Evolutionary conservation across 2,888 invertebrate genomes (phyloP), one percentile per base, ranked within the genome.

Genomic region (Sthenelais limicola): DNA sequence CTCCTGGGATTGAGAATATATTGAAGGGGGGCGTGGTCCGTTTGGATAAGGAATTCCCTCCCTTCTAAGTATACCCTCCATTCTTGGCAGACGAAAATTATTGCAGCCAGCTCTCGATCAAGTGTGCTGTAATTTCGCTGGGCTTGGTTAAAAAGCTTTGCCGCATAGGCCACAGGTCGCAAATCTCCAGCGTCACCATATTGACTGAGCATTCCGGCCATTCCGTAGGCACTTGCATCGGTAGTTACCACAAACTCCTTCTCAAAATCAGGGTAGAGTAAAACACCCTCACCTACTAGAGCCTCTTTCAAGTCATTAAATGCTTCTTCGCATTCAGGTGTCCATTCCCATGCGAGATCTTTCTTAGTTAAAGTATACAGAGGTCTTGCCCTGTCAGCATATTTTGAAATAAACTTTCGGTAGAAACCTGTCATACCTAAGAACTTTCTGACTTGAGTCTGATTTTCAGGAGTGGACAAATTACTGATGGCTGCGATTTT

Each of bases 51-150:
- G n/a, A n/a, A n/a, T n/a, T n/a, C n/a, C n/a, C n/a, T n/a, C n/a
- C n/a, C n/a, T 15, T 12, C 52, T 30, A 52, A 24, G 15, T 52
- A 52, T 3, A 52, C 52, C 26, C 24, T n/a, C 52, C 52, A 52
- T 26, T 52, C 26, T 12, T 24, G 18, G 15, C 24, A 26, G 24
- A 30, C 52, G 12, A 52, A 52, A 3, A 28, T 28, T 15, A 52
- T 52, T 26, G n/a, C 52, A 3, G 52, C 52, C 5, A 52, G 3
- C 26, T 52, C 52, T 24, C 30, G 24, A 12, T 52, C 52, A 3
- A 15, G 12, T 2, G 26, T 30, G 1, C 26, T 28, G 52, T 52
- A 43, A 43, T 43, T 43, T 18, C 9, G 43, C 43, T 43, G 43
- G 43, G 43, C 43, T 12, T 18, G 12, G 26, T 52, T 52, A 15